Conservation (phyloP, 2,113 vertebrate species). For the Nettapus auritus region DNA sequence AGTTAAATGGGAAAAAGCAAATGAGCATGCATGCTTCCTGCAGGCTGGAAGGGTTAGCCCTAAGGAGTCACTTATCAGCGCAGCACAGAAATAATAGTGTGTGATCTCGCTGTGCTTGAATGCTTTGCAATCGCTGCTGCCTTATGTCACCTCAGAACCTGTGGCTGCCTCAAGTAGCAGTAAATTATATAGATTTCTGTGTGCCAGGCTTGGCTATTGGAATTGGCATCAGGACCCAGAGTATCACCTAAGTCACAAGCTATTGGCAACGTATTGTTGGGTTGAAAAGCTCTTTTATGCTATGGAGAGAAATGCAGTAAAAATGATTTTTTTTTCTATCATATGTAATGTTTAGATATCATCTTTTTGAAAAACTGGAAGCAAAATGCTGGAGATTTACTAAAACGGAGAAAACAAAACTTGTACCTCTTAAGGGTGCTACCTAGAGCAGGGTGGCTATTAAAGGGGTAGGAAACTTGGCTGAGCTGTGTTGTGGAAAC, state of each 20-base stretch:
- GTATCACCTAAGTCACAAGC: neutral
- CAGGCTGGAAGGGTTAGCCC: neutral
- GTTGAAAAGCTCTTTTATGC: neutral
- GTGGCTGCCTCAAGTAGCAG: neutral
- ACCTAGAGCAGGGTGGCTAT: neutral
- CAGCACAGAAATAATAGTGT: neutral
- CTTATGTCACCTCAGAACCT: neutral
- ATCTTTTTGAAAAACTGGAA: neutral
- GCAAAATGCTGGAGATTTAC: neutral
- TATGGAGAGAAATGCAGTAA: neutral
- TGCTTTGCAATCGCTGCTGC: neutral
- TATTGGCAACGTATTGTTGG: neutral
- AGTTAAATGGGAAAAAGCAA: slow-evolving; percentile 27
- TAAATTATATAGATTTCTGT: neutral
- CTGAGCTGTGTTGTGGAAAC: neutral
- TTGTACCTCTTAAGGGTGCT: neutral
- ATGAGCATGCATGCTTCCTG: neutral
- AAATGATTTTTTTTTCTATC: neutral
- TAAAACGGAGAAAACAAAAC: neutral
- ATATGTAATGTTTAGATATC: neutral
- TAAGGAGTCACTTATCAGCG: neutral
- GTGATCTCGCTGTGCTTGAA: neutral
- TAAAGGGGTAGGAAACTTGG: neutral
- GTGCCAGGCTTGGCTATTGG: neutral
- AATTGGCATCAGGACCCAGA: neutral